Evolutionary conservation across 2,113 vertebrate genomes (phyloP), one percentile per base, ranked within the genome.

Genomic region (Candoia aspera): DNA sequence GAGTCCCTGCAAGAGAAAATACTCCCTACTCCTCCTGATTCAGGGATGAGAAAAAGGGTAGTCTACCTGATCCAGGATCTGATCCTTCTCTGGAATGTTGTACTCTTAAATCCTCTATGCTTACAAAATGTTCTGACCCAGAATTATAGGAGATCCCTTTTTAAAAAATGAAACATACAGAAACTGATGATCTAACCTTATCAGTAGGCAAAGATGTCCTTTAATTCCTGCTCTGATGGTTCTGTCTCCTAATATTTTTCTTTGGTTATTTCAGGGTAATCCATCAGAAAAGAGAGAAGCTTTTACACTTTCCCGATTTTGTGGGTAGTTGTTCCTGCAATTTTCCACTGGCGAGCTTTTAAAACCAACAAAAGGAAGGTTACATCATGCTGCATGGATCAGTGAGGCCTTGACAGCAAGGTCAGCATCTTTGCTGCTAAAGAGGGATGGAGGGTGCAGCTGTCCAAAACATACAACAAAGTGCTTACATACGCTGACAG

Each of bases 381-480:
- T 26, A 8, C 0, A 91, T 85, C 92, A 92, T 93, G 89, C 87
- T 24, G 91, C 6, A 12, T 10, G 86, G 26, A 49, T 9, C 86
- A 92, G 60, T 1, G 12, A 86, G 12, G 29, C 84, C 94, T 92
- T 92, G 42, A 90, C 95, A 86, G 95, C 95, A 89, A 86, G 93
- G 91, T 95, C 96, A 96, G 95, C 94, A 93, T 0, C 91, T 95
- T 95, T 90, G 89, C 90, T 68, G 93, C n/a, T n/a, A 68, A 54
- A 26, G 9, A 8, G 11, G 53, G 55, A 53, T n/a, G 10, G 57
- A 55, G 19, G 42, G 13, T 1, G 8, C n/a, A 11, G 33, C 24
- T 21, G 12, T 37, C 79, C 90, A 68, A 54, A 64, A 79, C 19
- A 8, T 11, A 13, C 37, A 42, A 26, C 4, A 2, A 57, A 53